Conservation (phyloP, 2,888 invertebrate genomes). For the Ormyrus rosae region DNA sequence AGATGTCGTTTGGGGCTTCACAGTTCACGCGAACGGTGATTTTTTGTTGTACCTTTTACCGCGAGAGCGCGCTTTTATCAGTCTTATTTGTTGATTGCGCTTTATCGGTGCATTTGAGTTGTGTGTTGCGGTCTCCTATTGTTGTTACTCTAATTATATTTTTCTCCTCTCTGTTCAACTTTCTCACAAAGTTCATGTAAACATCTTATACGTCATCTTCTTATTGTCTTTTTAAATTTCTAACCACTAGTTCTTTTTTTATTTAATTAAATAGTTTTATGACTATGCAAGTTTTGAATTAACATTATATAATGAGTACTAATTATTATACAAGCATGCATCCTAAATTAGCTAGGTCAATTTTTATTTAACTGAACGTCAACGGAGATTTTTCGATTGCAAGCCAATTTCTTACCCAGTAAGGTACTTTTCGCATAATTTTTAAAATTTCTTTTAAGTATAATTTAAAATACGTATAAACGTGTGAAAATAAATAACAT, state of each 20-base stretch:
- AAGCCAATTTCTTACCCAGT: too few relatives aligned
- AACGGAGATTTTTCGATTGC: neutral
- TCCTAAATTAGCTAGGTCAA: too few relatives aligned
- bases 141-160: neutral
- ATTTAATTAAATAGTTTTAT: too few relatives aligned
- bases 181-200: too few relatives aligned
- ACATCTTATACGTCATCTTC: too few relatives aligned
- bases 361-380: neutral
- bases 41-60: conserved; percentile 10
- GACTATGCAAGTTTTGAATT: neutral
- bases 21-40: neutral
- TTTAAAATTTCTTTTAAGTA: too few relatives aligned
- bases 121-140: neutral
- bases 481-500: too few relatives aligned
- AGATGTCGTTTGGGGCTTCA: neutral
- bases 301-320: conserved; percentile 16
- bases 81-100: conserved; percentile 1
- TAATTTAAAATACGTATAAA: too few relatives aligned
- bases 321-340: conserved; percentile 9
- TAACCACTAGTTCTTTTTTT: neutral
- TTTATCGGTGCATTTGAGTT: conserved; percentile 1
- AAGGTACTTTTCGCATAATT: too few relatives aligned
- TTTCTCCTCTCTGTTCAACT: too few relatives aligned
- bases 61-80: conserved; percentile 30
- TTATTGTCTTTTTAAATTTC: too few relatives aligned